Base-by-base conservation (phyloP, 2,888 invertebrate genomes). In the Serripes groenlandicus region DNA sequence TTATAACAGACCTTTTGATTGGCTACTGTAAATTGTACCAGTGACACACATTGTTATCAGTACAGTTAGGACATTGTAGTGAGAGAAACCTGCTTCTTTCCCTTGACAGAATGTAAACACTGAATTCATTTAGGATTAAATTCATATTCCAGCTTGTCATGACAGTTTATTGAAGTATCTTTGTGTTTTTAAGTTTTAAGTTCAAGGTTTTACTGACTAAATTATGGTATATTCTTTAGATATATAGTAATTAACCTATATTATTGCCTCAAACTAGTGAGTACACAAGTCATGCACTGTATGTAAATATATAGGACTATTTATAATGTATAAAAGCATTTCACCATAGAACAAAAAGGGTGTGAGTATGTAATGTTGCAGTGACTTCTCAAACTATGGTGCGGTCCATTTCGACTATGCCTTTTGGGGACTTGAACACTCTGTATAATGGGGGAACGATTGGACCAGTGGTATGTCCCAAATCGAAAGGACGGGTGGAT, bases 1-100 rank as follows among this genome's bases (percentile, higher is more conserved):
- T 73, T 75, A 68, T 76, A 60, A 68, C 26, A 34, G 35, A 4
- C 34, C 15, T n/a, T 75, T 30, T 75, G 75, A 81, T 81, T 81
- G 76, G 80, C 34, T 75, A 21, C 66, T 21, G 26, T n/a, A 5
- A 7, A 15, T 35, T 54, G 28, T 42, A 70, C 11, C 56, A 75
- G 75, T 79, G 49, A 54, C 35, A 54, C 35, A 34, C 58, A 3
- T 54, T 75, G 42, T 75, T 34, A 54, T 75, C 52, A 52, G 66
- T 62, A 32, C 23, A 71, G 32, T 71, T 34, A 42, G 66, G 66
- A 42, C 66, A 66, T 37, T 35, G 0, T 26, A 26, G 7, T 23
- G 26, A 23, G 34, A 34, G 62, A 0, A 7, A 34, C 21, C 34
- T 58, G 58, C 28, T 62, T 34, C 5, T 34, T 62, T 23, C 11